phyloP scores from a whole-genome alignment of 2,797 vertebrate species.

The Momotus momota region DNA sequence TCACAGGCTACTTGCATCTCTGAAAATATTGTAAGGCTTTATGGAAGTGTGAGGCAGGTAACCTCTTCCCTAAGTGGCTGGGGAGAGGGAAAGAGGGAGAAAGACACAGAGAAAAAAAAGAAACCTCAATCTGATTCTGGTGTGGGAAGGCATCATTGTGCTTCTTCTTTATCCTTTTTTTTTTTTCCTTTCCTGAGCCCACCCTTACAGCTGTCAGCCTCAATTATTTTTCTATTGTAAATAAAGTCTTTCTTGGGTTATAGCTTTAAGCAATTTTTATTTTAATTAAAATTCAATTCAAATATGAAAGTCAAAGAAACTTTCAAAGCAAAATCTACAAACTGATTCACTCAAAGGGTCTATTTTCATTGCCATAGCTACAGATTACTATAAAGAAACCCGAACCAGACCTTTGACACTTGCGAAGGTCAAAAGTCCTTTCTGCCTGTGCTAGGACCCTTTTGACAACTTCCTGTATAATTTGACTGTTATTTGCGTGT shows the following conservation, averaged over 20 bases:
- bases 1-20: slow-evolving; percentile 53
- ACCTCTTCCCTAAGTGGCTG: slow-evolving; percentile 25
- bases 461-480: slow-evolving; percentile 88
- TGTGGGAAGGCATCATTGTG: neutral
- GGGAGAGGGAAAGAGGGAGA: neutral
- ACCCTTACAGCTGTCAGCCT: slow-evolving; percentile 38
- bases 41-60: slow-evolving; percentile 45
- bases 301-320: slow-evolving; percentile 67
- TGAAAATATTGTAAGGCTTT: slow-evolving; percentile 67
- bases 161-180: neutral
- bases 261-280: slow-evolving; percentile 48
- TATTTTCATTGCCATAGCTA: slow-evolving; percentile 75
- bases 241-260: slow-evolving; percentile 61
- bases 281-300: slow-evolving; percentile 71
- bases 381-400: slow-evolving; percentile 84
- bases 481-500: slow-evolving; percentile 85
- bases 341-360: slow-evolving; percentile 72
- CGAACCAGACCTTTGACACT: slow-evolving; percentile 86
- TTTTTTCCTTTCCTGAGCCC: neutral
- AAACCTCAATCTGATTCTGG: slow-evolving; percentile 26
- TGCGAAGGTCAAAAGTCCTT: slow-evolving; percentile 82
- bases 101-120: neutral
- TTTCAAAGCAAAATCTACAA: slow-evolving; percentile 70
- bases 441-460: slow-evolving; percentile 79
- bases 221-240: slow-evolving; percentile 53